Conservation (phyloP, 2,888 invertebrate species). For the Adineta ricciae region DNA sequence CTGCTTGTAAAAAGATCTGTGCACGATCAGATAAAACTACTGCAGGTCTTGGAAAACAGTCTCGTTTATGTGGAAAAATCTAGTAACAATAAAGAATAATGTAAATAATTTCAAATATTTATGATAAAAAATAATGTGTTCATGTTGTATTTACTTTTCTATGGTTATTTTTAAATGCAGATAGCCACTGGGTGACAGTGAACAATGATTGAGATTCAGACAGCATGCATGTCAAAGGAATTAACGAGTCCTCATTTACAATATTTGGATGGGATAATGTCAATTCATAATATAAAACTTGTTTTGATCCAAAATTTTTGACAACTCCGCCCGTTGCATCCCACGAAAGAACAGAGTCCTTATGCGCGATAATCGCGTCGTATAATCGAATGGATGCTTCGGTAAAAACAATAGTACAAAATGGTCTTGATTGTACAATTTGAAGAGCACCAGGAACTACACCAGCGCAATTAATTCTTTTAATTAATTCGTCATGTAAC, state of each 20-base stretch:
- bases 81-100: not conserved
- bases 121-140: not conserved
- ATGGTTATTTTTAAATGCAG: not conserved
- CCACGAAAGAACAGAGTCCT: not conserved
- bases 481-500: not conserved
- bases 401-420: not conserved
- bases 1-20: not conserved
- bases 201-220: not conserved
- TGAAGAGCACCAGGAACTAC: not conserved
- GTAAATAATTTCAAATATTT: not conserved
- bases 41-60: not conserved
- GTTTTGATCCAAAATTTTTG: not conserved
- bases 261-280: not conserved
- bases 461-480: not conserved
- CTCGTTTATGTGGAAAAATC: not conserved
- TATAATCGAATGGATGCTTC: not conserved
- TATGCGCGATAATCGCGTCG: not conserved
- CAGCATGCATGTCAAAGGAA: not conserved
- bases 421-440: not conserved
- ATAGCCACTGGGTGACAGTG: not conserved
- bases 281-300: not conserved
- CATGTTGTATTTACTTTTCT: not conserved
- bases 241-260: not conserved
- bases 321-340: not conserved
- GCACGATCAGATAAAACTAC: not conserved